These are phyloP conservation scores for Synodontis membranacea DNA, from an alignment of 2,113 vertebrate species.

Conservation along the genomic window DNA sequence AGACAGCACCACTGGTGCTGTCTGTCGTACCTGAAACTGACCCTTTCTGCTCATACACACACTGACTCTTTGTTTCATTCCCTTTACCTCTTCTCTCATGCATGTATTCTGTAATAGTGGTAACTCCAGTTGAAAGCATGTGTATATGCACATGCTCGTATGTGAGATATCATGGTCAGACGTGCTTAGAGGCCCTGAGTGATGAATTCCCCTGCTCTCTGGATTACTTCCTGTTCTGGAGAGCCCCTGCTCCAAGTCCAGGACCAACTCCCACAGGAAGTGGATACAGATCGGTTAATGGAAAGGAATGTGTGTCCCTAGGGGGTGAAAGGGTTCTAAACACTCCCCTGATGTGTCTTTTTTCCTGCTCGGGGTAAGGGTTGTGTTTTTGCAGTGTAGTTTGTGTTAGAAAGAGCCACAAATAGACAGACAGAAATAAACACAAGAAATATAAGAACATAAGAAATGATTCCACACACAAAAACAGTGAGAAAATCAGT, in stretches of 20 bases:
- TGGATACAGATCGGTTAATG: conserved; percentile 52
- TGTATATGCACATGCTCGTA: background rate
- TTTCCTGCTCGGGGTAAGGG: conserved; percentile 32
- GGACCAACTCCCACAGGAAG: conserved; percentile 56
- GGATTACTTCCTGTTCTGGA: conserved; percentile 61
- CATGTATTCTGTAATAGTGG: background rate
- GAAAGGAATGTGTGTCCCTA: conserved; percentile 52
- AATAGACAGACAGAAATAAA: conserved; percentile 49
- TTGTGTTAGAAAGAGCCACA: conserved; percentile 42
- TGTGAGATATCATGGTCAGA: conserved; percentile 43
- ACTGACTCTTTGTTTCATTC: conserved; percentile 11
- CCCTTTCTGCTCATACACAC: background rate
- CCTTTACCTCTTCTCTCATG: conserved; percentile 11
- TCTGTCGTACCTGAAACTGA: background rate
- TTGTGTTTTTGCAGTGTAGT: conserved; percentile 51
- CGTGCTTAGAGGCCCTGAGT: conserved; percentile 47
- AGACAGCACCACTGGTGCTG: background rate
- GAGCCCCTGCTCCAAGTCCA: conserved; percentile 46
- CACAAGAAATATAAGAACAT: conserved; percentile 18
- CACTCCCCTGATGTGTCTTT: conserved; percentile 49
- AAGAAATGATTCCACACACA: conserved; percentile 5
- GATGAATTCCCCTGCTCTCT: conserved; percentile 52
- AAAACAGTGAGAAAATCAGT: conserved; percentile 32
- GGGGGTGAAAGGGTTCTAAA: conserved; percentile 46
- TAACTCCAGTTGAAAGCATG: conserved; percentile 21